Base-by-base conservation (phyloP, 2,797 vertebrate genomes). In the Anniella stebbinsi region DNA sequence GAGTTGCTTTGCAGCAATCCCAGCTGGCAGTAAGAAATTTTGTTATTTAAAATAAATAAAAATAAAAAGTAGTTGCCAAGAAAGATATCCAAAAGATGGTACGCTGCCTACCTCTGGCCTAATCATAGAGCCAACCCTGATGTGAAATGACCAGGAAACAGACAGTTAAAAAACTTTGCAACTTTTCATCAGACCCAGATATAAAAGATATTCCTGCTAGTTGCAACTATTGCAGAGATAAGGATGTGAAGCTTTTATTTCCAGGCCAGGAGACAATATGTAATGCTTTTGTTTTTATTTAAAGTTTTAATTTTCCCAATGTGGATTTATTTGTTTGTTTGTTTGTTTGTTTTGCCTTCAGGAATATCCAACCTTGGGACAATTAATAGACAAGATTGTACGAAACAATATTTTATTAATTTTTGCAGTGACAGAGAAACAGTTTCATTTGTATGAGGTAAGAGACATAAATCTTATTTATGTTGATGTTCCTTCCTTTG, bases 311-410 rank as follows among this genome's bases (percentile, higher is more conserved):
- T 1, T 33, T 7, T 80, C n/a, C 36, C 21, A 54, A 87, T 93
- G 84, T 0, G 0, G 15, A 36, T 17, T 88, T 25, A 93, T 76
- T 70, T 80, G 15, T 21, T 18, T 90, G 28, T 96, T 95, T 51
- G 51, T 51, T 51, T 51, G 28, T 96, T 95, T 51, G 51, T 51
- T 51, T 51, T 87, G 6, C 91, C 95, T 96, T 91, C 95, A 99
- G 99, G 99, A 99, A 95, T 99, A 99, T 95, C 99, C 99, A 66
- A 98, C 98, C 80, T 97, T 99, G 48, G 99, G 99, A 84, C 99
- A 99, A 96, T 97, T 99, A 91, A 98, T 98, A 87, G 99, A 99
- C 87, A 99, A 99, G 93, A 96, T 99, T 51, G 98, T 99, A 88
- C 98, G 99, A 95, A 99, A 99, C 95, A 99, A 99, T n/a, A 97